Evolutionary conservation across 2,113 vertebrate genomes (phyloP).

Genomic region (Eudyptes chrysolophus): DNA sequence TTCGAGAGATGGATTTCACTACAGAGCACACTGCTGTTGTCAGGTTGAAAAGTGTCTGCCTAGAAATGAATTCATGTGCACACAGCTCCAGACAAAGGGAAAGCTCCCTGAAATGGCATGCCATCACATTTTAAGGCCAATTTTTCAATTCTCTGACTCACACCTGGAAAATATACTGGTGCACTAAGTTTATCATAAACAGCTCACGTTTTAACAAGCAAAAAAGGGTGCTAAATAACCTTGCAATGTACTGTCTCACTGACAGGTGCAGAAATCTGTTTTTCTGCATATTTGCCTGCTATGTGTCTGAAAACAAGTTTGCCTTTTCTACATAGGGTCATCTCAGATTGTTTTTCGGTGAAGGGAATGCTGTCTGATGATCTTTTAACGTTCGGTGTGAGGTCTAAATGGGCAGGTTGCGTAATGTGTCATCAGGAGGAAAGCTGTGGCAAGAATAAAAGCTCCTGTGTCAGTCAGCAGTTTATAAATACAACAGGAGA

Average conservation of each 20-base stretch:
- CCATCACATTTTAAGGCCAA: constrained; percentile 25
- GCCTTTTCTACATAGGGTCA: background rate
- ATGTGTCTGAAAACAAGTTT: background rate
- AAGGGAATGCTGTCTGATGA: background rate
- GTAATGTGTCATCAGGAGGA: background rate
- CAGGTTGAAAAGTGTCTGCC: constrained; percentile 47
- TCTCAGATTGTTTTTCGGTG: background rate
- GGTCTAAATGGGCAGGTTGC: background rate
- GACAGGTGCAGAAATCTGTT: background rate
- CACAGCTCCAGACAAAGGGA: constrained; percentile 39
- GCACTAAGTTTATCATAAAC: constrained; percentile 23
- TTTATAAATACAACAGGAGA: background rate
- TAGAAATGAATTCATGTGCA: constrained; percentile 38
- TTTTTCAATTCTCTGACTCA: constrained; percentile 33
- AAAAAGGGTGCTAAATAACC: constrained; percentile 9
- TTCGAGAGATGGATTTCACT: constrained; percentile 39
- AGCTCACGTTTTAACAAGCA: background rate
- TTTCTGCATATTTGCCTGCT: background rate
- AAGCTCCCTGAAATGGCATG: constrained; percentile 25
- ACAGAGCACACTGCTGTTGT: background rate
- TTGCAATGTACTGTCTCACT: background rate
- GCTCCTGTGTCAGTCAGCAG: background rate
- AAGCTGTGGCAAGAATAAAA: background rate
- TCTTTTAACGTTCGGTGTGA: fast-evolving
- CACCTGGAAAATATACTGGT: constrained; percentile 38